Base-by-base conservation (phyloP, 2,113 vertebrate genomes). In the Pandion haliaetus region DNA sequence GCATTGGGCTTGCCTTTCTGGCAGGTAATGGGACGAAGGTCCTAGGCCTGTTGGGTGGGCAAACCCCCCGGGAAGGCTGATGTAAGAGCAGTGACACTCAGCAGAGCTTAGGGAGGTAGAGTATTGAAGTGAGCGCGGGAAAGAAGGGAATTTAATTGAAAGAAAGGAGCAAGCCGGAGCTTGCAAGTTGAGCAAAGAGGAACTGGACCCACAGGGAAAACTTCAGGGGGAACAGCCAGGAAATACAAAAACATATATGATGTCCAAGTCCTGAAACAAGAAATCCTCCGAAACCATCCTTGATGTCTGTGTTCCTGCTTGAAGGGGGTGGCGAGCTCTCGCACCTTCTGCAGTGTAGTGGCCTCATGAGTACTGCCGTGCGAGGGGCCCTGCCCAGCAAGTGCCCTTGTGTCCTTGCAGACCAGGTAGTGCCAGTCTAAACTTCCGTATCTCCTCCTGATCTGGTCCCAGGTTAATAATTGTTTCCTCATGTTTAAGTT, bases 391-490 rank as follows among this genome's bases (percentile, higher is more conserved):
- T 70, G 81, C 73, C 44, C 69, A 59, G 14, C 55, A 54, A 36
- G 47, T 32, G 82, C 20, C 63, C 71, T 45, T 26, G 20, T 66
- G 63, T 55, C 82, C 3, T 0, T 24, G 55, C 83, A 90, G 58
- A 90, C 50, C 82, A 52, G 54, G 44, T 21, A 14, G 57, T 57
- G 58, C 84, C 76, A 66, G 40, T 65, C 87, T 91, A 6, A 95
- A 66, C 62, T 80, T 69, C 66, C 9, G 1, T 94, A 80, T 94
- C 79, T 1, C 82, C 77, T 84, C 44, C 50, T 47, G 63, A 88
- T 94, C 94, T 84, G 36, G 24, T 58, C 42, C 42, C 67, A 57
- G 71, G 93, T 97, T 96, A 95, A 92, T 95, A 71, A 96, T 94
- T 97, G 90, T 78, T 95, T 86, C 82, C 59, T 94, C 12, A 71